phyloP scores from a whole-genome alignment of 2,797 vertebrate genomes.

The Knipowitschia caucasica region DNA sequence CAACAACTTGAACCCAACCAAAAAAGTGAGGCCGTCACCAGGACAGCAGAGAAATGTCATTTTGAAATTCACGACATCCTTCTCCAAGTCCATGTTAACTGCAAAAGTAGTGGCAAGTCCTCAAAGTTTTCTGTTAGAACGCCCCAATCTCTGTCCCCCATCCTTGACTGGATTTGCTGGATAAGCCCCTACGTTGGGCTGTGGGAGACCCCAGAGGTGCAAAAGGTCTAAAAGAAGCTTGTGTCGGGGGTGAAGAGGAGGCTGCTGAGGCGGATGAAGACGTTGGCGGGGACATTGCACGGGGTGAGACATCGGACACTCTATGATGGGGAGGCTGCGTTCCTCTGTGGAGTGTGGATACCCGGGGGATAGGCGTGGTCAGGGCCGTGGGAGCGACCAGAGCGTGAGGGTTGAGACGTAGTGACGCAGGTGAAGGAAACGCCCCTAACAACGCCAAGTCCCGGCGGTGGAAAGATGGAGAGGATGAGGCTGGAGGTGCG shows the following conservation, averaged over 20 bases:
- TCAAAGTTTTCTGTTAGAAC: constrained; percentile 73
- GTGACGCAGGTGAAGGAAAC: constrained; percentile 71
- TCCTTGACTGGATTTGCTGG: constrained; percentile 75
- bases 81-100: constrained; percentile 20
- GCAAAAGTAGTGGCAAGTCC: constrained; percentile 28
- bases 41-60: no score
- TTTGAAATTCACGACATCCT: background rate
- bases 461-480: constrained; percentile 68
- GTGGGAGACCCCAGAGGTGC: constrained; percentile 65
- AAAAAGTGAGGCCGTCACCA: no score
- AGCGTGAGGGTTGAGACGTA: constrained; percentile 71
- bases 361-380: constrained; percentile 63
- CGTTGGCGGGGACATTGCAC: constrained; percentile 47
- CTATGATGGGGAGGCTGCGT: constrained; percentile 68
- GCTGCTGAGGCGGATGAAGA: constrained; percentile 59
- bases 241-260: constrained; percentile 52
- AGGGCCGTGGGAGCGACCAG: constrained; percentile 68
- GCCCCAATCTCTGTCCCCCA: constrained; percentile 91
- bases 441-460: constrained; percentile 77
- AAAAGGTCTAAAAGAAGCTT: constrained; percentile 78
- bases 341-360: constrained; percentile 66
- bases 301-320: constrained; percentile 57
- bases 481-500: constrained; percentile 59
- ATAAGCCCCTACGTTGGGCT: constrained; percentile 64
- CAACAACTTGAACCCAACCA: no score